A percentile compares a stretch with the other conserved stretches of the same genome.
Conservation (phyloP, 2,113 vertebrate genomes). For the Penelope pileata region DNA sequence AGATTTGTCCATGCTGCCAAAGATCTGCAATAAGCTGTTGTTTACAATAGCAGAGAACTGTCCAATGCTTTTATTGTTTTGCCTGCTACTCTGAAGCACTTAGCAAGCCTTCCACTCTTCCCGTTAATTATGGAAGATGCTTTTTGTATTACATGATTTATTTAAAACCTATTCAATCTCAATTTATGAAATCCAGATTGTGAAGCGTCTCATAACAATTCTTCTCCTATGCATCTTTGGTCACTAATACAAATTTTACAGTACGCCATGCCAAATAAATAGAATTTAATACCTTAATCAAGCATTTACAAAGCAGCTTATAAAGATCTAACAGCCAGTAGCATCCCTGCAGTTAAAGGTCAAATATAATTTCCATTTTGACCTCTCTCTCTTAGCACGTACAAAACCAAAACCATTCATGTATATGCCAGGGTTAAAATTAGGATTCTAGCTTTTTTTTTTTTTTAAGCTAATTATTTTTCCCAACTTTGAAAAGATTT, state of each 20-base stretch:
- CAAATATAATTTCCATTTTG: constrained; percentile 36
- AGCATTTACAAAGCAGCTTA: constrained; percentile 67
- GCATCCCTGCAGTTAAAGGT: constrained; percentile 34
- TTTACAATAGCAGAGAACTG: constrained; percentile 17
- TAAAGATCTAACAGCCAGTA: constrained; percentile 38
- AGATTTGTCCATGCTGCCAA: neutral
- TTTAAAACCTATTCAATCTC: constrained; percentile 65
- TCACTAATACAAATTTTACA: constrained; percentile 43
- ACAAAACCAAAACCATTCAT: neutral
- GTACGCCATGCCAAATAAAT: constrained; percentile 58
- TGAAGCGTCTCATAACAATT: constrained; percentile 65
- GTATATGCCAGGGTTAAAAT: constrained; percentile 1
- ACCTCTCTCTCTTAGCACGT: neutral
- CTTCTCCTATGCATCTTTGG: constrained; percentile 48
- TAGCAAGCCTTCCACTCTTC: constrained; percentile 42
- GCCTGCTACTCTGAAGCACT: constrained; percentile 20
- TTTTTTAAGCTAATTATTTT: constrained; percentile 34
- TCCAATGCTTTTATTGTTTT: neutral
- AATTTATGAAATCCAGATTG: constrained; percentile 69
- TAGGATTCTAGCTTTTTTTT: neutral
- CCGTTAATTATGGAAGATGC: constrained; percentile 65
- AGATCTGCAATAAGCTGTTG: constrained; percentile 16
- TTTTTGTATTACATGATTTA: constrained; percentile 70
- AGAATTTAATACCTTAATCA: constrained; percentile 63
- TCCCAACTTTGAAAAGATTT: constrained; percentile 9